Evolutionary conservation across 2,113 vertebrate species (phyloP), one percentile per base, ranked within the genome.

Genomic region (Oceanites oceanicus): DNA sequence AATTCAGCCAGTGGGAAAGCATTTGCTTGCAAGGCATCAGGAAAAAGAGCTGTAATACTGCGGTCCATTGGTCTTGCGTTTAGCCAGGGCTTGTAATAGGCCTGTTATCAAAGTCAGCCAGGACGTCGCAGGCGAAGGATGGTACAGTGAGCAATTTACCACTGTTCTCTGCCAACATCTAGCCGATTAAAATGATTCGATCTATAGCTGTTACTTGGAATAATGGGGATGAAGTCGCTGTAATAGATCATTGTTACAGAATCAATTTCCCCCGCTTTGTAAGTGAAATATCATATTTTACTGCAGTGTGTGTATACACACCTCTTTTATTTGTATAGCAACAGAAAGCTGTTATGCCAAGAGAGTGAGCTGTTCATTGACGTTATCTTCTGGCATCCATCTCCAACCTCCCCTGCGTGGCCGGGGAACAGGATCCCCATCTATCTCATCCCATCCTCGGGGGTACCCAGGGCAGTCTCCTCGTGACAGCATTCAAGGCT

Each of bases 231-330:
- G 67, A 82, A 92, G 83, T 79, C 0, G 0, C 56, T 65, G 78
- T 66, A 74, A 76, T 94, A 91, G 73, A 53, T 92, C 77, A 67
- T 66, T 81, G 70, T 74, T 92, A 86, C 75, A 58, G 77, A 92
- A 95, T 92, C 78, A 29, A 49, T 88, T 86, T 91, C 49, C 42
- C 32, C 61, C 4, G 2, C 34, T 90, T 88, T 85, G 67, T 50
- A 82, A 95, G 78, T 71, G 83, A 88, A 89, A 86, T 93, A 83
- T 95, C 45, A 1, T 70, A 22, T 90, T 94, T 91, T 82, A 73
- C 34, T 67, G 49, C 4, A 11, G n/a, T 8, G 40, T 68, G 19
- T 71, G 42, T 93, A 38, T n/a, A 88, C 8, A 26, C 20, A n/a
- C 15, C 18, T 56, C 63, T 62, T 79, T 71, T 58, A 40, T 94